A percentile compares a stretch with the other conserved stretches of the same genome.
Conservation (phyloP, 2,797 vertebrate species). For the Masticophis lateralis region DNA sequence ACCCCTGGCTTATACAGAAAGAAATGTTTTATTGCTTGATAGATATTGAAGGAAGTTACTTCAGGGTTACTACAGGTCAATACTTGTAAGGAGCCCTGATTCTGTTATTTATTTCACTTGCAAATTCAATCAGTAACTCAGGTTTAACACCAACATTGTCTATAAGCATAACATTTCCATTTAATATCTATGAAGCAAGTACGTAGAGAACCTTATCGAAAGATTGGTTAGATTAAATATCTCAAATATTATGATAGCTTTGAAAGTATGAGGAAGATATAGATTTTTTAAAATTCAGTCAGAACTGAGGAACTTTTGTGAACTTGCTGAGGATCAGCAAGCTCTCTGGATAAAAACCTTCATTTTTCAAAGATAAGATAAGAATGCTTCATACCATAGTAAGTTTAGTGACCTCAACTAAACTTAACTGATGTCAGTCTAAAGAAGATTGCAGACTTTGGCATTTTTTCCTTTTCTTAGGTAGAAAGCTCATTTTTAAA, state of each 20-base stretch:
- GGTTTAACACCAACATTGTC: not conserved
- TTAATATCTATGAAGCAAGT: not conserved
- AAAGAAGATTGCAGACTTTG: not conserved
- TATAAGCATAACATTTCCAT: not conserved
- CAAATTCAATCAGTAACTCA: not conserved
- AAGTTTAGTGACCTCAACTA: not conserved
- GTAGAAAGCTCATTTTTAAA: not conserved
- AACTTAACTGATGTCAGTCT: not conserved
- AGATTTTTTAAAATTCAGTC: not conserved
- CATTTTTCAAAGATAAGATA: not conserved
- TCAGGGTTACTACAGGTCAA: not conserved
- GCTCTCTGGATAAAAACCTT: not conserved
- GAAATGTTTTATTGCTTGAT: not conserved
- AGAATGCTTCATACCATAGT: not conserved
- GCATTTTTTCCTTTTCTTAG: not conserved
- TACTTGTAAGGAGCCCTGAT: not conserved
- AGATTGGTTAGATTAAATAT: not conserved
- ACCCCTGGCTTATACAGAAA: not conserved
- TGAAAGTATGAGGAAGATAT: not conserved
- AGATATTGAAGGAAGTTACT: not conserved
- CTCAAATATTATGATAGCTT: not conserved
- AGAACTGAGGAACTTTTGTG: not conserved
- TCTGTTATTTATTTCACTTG: not conserved
- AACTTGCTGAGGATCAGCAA: not conserved
- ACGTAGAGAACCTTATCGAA: not conserved